These are phyloP conservation scores for Latrodectus hesperus DNA, from an alignment of 2,888 invertebrate species.

Conservation along the genomic window DNA sequence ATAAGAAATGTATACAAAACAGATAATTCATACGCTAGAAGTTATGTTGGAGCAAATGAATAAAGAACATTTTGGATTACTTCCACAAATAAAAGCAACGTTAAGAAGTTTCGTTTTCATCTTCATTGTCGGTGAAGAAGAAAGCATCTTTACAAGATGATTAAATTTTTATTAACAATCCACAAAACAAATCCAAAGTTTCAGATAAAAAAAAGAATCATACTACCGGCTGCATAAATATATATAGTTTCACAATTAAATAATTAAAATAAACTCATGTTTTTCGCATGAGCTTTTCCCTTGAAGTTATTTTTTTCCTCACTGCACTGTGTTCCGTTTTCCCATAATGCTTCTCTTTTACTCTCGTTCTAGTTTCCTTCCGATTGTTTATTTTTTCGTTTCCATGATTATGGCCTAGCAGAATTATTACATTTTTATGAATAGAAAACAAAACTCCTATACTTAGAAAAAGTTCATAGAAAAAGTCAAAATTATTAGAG, in stretches of 20 bases:
- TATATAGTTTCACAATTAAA: neutral
- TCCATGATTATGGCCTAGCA: neutral
- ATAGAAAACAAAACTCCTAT: too few relatives aligned
- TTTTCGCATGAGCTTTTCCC: slow-evolving; percentile 16
- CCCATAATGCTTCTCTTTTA: slow-evolving; percentile 58
- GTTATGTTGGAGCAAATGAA: neutral
- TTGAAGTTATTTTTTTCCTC: slow-evolving; percentile 60
- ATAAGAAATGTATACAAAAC: neutral
- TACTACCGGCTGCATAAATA: neutral
- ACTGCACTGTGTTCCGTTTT: slow-evolving; percentile 61
- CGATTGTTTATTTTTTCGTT: neutral
- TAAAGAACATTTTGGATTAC: slow-evolving; percentile 14
- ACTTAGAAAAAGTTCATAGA: too few relatives aligned
- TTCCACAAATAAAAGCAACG: slow-evolving; percentile 2
- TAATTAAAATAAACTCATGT: neutral
- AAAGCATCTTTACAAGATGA: neutral
- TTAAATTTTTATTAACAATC: neutral
- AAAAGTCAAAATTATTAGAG: too few relatives aligned
- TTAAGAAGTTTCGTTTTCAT: neutral
- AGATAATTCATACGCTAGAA: neutral
- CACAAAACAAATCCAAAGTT: neutral
- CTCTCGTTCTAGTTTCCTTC: slow-evolving; percentile 34
- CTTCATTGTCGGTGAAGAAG: neutral
- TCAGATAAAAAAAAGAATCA: neutral
- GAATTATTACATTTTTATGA: neutral